A percentile compares a stretch with the other conserved stretches of the same genome.
phyloP scores from a whole-genome alignment of 2,888 invertebrate genomes.

The Ernsta delagoae region DNA sequence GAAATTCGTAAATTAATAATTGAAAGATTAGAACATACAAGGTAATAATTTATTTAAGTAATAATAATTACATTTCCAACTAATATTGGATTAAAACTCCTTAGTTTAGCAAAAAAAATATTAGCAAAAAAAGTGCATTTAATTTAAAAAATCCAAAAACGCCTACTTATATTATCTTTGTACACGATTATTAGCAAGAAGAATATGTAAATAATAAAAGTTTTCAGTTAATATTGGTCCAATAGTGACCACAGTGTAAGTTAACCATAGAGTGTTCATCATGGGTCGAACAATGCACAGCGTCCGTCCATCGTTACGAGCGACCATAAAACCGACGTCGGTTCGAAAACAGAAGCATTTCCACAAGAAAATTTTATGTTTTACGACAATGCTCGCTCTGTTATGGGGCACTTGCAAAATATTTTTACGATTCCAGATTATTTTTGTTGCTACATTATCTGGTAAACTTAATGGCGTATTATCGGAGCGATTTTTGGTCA shows the following conservation, averaged over 20 bases:
- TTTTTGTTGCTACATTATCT: conserved; percentile 56
- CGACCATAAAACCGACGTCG: conserved; percentile 47
- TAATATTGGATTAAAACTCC: no score
- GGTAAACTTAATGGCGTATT: conserved; percentile 40
- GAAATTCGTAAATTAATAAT: no score
- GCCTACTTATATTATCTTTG: no score
- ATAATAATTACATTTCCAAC: no score
- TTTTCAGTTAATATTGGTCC: not conserved
- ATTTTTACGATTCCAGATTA: conserved; percentile 54
- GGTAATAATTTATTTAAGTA: no score
- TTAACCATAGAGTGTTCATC: not conserved
- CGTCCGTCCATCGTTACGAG: conserved; percentile 44
- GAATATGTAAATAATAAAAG: not conserved
- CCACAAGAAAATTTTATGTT: conserved; percentile 62
- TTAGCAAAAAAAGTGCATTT: no score
- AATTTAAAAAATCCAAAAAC: no score
- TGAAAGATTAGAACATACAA: no score
- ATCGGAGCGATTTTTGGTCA: conserved; percentile 5
- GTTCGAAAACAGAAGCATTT: conserved; percentile 55
- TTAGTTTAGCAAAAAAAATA: no score
- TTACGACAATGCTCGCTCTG: conserved; percentile 61
- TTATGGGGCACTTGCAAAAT: conserved; percentile 56
- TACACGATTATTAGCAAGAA: no score
- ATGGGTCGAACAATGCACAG: not conserved
- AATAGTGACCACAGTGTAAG: no score